A percentile compares a stretch with the other conserved stretches of the same genome.
These are phyloP conservation scores for Brachypteracias leptosomus DNA, from an alignment of 2,113 vertebrate species.

Conservation along the genomic window DNA sequence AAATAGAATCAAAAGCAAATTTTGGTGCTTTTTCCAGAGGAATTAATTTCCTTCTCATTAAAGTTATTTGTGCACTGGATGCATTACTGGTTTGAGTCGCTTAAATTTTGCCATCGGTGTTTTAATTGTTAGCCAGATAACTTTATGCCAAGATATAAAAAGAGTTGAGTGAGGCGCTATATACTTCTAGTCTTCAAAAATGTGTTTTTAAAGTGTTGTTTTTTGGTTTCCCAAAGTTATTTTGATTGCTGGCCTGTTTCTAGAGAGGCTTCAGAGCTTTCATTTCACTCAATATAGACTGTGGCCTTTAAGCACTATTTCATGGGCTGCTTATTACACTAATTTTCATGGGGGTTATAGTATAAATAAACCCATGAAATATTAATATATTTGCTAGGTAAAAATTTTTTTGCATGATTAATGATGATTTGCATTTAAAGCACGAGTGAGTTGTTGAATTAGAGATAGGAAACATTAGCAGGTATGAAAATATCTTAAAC, in stretches of 20 bases:
- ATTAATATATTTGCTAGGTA: not conserved
- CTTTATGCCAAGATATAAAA: not conserved
- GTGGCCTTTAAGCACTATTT: not conserved
- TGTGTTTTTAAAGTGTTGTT: not conserved
- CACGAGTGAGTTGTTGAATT: not conserved
- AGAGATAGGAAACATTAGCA: not conserved
- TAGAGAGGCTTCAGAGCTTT: not conserved
- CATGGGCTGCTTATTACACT: not conserved
- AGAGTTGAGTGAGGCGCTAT: not conserved
- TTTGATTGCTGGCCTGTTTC: not conserved
- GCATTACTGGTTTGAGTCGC: not conserved
- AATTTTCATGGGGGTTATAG: not conserved
- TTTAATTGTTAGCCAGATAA: not conserved
- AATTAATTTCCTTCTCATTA: not conserved
- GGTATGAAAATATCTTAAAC: not conserved
- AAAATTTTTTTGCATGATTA: not conserved
- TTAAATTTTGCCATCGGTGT: not conserved
- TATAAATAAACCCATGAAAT: slow-evolving; percentile 3
- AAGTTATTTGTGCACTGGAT: not conserved
- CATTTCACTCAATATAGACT: not conserved
- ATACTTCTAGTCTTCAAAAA: not conserved
- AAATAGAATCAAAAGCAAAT: not conserved
- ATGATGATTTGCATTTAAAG: not conserved
- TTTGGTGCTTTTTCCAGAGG: not conserved
- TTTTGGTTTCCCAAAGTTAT: not conserved